Evolutionary conservation across 2,113 vertebrate species (phyloP).

Genomic region (Pampusana beccarii): DNA sequence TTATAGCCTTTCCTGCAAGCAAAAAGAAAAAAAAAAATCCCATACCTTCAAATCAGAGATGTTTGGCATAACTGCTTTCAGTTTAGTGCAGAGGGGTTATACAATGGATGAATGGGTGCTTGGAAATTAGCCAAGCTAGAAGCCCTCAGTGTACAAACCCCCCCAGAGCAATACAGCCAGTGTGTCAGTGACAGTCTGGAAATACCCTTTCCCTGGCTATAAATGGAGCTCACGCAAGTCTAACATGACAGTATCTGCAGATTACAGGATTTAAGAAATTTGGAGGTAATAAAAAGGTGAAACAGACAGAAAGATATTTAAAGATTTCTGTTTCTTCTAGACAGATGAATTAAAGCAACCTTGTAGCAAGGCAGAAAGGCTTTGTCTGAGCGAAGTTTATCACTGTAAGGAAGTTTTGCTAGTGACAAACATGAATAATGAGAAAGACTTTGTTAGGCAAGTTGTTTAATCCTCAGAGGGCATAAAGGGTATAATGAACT

Average conservation of each 20-base stretch:
- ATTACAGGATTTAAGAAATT: neutral
- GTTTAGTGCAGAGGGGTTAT: neutral
- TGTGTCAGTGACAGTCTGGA: neutral
- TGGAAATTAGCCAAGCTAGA: neutral
- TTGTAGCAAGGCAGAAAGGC: neutral
- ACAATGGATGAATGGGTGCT: neutral
- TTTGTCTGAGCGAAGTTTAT: neutral
- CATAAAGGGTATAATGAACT: neutral
- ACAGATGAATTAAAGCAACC: neutral
- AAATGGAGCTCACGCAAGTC: neutral
- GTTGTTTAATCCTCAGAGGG: neutral
- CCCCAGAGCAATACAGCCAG: neutral
- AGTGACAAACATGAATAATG: neutral
- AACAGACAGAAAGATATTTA: neutral
- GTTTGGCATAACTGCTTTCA: neutral
- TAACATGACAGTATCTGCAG: neutral
- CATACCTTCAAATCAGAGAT: neutral
- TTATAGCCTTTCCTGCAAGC: neutral
- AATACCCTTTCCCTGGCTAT: neutral
- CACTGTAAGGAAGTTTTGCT: neutral
- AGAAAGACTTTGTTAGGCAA: neutral
- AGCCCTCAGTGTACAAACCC: fast-evolving
- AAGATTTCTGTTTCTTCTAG: neutral
- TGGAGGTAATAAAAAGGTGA: neutral
- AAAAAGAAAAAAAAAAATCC: neutral